phyloP scores from a whole-genome alignment of 2,113 vertebrate species.

The Panthera uncia region DNA sequence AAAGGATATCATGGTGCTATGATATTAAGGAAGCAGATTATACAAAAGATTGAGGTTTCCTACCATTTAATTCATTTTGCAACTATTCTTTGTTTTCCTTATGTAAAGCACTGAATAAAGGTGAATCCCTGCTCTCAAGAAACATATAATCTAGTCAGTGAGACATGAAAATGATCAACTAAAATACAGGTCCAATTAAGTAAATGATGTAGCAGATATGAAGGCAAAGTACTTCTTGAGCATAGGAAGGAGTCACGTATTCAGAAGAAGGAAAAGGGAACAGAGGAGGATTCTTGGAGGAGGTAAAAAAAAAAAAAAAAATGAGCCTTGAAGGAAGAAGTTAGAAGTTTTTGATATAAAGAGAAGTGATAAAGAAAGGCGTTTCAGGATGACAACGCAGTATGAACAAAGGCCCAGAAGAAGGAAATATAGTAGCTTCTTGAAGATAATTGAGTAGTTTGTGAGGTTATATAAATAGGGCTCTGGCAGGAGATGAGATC shows the following conservation, averaged over 20 bases:
- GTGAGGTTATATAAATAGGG: not conserved
- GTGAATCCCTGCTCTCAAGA: not conserved
- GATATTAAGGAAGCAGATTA: not conserved
- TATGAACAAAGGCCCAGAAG: not conserved
- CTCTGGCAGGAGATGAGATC: not conserved
- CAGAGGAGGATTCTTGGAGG: not conserved
- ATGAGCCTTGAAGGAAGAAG: not conserved
- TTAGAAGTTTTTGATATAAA: not conserved
- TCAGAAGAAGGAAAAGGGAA: not conserved
- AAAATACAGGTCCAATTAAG: not conserved
- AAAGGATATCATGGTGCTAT: not conserved
- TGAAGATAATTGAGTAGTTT: not conserved
- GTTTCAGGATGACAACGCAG: not conserved
- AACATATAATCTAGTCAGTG: not conserved
- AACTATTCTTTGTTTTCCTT: slow-evolving; percentile 5
- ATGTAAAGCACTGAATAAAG: slow-evolving; percentile 4
- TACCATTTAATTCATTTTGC: not conserved
- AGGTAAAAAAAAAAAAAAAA: not conserved
- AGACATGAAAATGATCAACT: not conserved
- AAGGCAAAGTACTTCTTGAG: not conserved
- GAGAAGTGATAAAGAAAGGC: not conserved
- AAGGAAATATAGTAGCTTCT: not conserved
- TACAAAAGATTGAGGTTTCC: not conserved
- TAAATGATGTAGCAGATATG: not conserved
- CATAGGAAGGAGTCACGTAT: not conserved